Base-by-base conservation (phyloP, 2,797 vertebrate species). In the Simalia tracyae region DNA sequence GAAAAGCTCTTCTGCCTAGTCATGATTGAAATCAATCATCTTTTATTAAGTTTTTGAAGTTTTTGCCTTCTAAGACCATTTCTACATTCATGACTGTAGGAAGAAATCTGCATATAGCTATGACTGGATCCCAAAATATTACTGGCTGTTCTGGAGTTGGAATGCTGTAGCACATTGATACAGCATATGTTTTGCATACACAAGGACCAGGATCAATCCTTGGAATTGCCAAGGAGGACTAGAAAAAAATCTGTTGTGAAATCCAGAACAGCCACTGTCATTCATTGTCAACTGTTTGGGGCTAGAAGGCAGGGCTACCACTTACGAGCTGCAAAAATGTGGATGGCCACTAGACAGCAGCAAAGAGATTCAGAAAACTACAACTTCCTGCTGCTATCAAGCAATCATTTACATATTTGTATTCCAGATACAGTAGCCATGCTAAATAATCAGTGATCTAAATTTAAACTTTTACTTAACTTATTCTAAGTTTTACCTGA, bases 1-100 rank as follows among this genome's bases (percentile, higher is more conserved):
- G 14, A 91, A 85, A 91, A 5, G 28, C 54, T 91, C 84, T 17
- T 91, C 90, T 84, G n/a, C 5, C 42, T 90, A 60, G 36, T 87
- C 60, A 54, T 56, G 54, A 84, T 84, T 87, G 60, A 88, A 89
- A 87, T 54, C 42, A 31, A 84, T 60, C 9, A 84, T n/a, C 26
- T 87, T 12, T 93, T 89, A 76, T 17, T 87, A 28, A 36, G 12
- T 89, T 89, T 89, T 64, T 46, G 56, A 42, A 57, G 5, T 6
- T 31, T 64, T 50, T 14, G 22, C 42, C 59, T n/a, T 87, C 68
- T 56, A 42, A 86, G n/a, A 92, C 64, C 15, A 81, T 56, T 36
- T 61, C 15, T 26, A 61, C 84, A 56, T 42, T 24, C 24, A 5
- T n/a, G 64, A 61, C 64, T 56, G 19, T 59, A 36, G 56, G 68